These are phyloP conservation scores for Gallinago paraguaiae DNA, from an alignment of 2,113 vertebrate genomes.

Conservation along the genomic window DNA sequence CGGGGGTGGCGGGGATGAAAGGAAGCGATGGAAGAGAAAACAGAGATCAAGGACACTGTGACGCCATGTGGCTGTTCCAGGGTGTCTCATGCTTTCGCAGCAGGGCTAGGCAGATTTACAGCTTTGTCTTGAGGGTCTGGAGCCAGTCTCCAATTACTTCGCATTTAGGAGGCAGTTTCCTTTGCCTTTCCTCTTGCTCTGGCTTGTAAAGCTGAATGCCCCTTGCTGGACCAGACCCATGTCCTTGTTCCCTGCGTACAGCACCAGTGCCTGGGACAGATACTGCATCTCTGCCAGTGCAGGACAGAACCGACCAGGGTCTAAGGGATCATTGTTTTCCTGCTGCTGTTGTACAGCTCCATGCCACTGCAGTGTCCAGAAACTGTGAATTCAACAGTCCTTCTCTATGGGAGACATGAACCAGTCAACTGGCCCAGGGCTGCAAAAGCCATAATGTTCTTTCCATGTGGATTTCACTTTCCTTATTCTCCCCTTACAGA, in stretches of 20 bases:
- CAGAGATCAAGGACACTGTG: conserved; percentile 35
- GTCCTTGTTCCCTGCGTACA: neutral
- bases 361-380: neutral
- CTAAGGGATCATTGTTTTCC: neutral
- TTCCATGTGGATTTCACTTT: neutral
- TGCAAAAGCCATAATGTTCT: neutral
- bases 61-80: conserved; percentile 3
- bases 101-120: conserved; percentile 33
- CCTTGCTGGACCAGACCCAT: neutral
- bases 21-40: neutral
- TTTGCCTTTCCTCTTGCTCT: neutral
- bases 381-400: neutral
- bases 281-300: neutral
- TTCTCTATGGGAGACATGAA: neutral
- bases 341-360: neutral
- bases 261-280: neutral
- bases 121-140: conserved; percentile 25
- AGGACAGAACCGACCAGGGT: neutral
- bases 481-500: neutral
- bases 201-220: neutral
- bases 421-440: neutral
- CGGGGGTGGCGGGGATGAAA: neutral
- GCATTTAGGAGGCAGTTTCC: neutral
- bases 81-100: conserved; percentile 1
- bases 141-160: conserved; percentile 1